Base-by-base conservation (phyloP, 2,888 invertebrate species). In the Cremastobaeus sp. region DNA sequence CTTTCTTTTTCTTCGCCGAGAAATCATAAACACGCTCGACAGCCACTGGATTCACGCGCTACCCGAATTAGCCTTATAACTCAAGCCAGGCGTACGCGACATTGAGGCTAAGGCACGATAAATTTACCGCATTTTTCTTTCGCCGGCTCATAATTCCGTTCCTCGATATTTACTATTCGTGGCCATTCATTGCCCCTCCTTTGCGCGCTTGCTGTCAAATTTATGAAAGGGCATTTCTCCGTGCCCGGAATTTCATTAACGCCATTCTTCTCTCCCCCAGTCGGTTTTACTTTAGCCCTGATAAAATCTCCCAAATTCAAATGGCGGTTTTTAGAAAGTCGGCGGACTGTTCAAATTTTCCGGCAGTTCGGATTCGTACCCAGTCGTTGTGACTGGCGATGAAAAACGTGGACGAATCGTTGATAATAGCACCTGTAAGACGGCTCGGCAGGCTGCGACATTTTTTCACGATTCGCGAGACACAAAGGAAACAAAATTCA, bases 21-120 rank as follows among this genome's bases (percentile, higher is more conserved):
- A 28, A 59, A 47, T 59, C 47, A 47, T 35, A 59, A 59, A 59
- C 47, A 37, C 28, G 11, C 14, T 17, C 43, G 15, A 5, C 28
- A 12, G 8, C 14, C 39, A 41, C 30, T 20, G 20, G 30, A 30
- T 55, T 30, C 39, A 21, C 41, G 41, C 41, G 41, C 41, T 32
- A 28, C 54, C 11, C 6, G 54, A 39, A 39, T 39, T 45, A 45
- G 3, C 28, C 3, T 45, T 45, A 9, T 6, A 18, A n/a, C 17
- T 45, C 1, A 15, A 45, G 30, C n/a, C 15, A 30, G 17, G 15
- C n/a, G 9, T 15, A 28, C 14, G 17, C 12, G 28, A 15, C 15
- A 45, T 45, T 15, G 17, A 45, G 43, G 28, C 14, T 17, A 39
- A 39, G 39, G 5, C 5, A 8, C 8, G 35, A n/a, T n/a, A n/a